Conservation (phyloP, 2,888 invertebrate genomes). For the Altica lythri region DNA sequence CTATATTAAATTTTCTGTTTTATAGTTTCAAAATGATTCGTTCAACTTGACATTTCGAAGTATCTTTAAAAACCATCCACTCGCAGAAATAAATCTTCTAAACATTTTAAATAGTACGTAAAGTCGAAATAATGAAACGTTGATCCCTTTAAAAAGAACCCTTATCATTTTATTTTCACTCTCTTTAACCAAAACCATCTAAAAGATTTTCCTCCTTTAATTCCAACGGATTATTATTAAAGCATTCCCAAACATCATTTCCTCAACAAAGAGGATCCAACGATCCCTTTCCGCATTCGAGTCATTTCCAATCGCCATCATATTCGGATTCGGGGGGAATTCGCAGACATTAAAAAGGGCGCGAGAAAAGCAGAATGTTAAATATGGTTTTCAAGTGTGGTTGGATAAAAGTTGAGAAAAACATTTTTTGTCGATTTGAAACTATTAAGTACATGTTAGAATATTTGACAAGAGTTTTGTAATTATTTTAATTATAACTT, state of each 20-base stretch:
- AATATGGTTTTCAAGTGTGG: no score
- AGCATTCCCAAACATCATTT: slow-evolving; percentile 21
- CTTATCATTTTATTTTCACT: slow-evolving; percentile 18
- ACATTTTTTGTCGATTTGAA: no score
- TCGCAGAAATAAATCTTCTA: slow-evolving; percentile 4
- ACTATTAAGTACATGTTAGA: no score
- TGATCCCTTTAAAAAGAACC: slow-evolving; percentile 13
- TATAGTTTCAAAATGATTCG: no score
- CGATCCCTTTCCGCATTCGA: slow-evolving; percentile 1
- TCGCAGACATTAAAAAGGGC: no score
- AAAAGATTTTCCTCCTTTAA: slow-evolving; percentile 22
- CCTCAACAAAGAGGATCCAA: slow-evolving; percentile 18
- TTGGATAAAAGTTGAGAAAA: no score
- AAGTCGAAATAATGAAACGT: slow-evolving; percentile 17
- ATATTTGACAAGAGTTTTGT: no score
- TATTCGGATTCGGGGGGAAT: background rate
- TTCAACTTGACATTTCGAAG: no score
- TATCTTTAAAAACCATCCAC: no score
- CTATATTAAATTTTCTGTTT: no score
- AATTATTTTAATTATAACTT: no score
- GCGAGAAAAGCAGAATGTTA: no score
- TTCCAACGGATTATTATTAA: slow-evolving; percentile 22
- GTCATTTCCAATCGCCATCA: background rate
- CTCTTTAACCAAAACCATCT: background rate
- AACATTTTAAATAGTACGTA: slow-evolving; percentile 9